phyloP scores from a whole-genome alignment of 2,888 invertebrate species.

The Tupiocoris notatus region DNA sequence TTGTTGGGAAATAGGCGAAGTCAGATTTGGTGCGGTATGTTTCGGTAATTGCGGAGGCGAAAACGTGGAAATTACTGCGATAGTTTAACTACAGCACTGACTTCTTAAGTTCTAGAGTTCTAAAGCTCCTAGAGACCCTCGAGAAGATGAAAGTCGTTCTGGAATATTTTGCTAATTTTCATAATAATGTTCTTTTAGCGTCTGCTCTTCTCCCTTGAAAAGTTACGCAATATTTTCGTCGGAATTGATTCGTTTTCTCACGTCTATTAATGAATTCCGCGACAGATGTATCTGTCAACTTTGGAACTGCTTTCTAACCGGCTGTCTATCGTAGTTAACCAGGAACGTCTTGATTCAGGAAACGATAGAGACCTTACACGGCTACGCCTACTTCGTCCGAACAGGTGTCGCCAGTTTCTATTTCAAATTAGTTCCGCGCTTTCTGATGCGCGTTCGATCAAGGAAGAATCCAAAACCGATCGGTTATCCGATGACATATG shows the following conservation, averaged over 20 bases:
- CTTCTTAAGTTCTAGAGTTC: too few species aligned
- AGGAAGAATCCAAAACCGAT: background rate
- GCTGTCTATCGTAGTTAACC: background rate
- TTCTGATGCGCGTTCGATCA: background rate
- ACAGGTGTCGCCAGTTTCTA: background rate
- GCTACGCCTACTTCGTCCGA: background rate
- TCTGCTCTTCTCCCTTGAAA: too few species aligned
- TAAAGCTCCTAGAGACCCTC: too few species aligned
- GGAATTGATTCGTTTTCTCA: background rate
- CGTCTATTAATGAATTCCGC: background rate
- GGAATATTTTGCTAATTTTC: too few species aligned
- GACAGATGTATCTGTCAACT: background rate
- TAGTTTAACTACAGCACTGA: too few species aligned
- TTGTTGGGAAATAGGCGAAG: too few species aligned
- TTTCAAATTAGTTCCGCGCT: background rate
- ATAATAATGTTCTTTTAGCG: too few species aligned
- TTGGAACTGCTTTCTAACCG: background rate
- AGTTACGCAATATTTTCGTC: background rate
- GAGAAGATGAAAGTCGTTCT: too few species aligned
- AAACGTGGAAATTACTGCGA: too few species aligned
- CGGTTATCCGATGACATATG: background rate
- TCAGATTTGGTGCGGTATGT: too few species aligned
- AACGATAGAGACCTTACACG: background rate
- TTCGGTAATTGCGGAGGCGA: too few species aligned
- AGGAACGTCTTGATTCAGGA: background rate